Evolutionary conservation across 2,888 invertebrate genomes (phyloP).

Genomic region (Dastarcus helophoroides): DNA sequence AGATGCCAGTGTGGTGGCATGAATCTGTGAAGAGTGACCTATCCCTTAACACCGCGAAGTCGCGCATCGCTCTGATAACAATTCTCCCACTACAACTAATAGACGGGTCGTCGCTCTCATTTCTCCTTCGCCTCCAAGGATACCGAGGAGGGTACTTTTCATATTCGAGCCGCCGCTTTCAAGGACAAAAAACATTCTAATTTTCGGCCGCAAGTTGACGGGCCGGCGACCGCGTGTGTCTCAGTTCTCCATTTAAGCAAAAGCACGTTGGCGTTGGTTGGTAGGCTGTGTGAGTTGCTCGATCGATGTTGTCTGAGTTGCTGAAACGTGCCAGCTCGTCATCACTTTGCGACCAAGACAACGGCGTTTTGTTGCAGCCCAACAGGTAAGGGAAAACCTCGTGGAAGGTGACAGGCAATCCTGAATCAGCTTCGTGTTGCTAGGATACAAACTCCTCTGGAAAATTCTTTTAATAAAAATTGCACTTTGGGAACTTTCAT

Average conservation of each 20-base stretch:
- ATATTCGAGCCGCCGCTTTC: too few species aligned
- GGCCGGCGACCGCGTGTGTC: conserved; percentile 16
- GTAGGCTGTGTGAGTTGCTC: conserved; percentile 23
- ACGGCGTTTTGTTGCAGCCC: conserved; percentile 22
- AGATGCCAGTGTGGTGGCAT: conserved; percentile 34
- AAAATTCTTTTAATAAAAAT: too few species aligned
- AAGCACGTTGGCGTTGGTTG: conserved; percentile 19
- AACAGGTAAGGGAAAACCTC: conserved; percentile 33
- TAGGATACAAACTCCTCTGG: too few species aligned
- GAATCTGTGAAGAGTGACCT: conserved; percentile 34
- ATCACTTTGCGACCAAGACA: conserved; percentile 22
- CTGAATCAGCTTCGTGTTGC: too few species aligned
- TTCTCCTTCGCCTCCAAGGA: too few species aligned
- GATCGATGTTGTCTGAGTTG: conserved; percentile 24
- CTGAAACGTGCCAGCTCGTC: conserved; percentile 25
- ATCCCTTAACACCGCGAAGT: conserved; percentile 5
- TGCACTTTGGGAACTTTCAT: too few species aligned
- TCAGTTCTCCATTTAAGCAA: too few species aligned
- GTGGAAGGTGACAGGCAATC: neutral
- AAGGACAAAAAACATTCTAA: too few species aligned
- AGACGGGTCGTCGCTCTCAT: too few species aligned
- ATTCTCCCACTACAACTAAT: too few species aligned
- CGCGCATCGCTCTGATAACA: conserved; percentile 5
- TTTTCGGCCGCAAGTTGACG: too few species aligned
- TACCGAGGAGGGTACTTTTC: too few species aligned